Conservation (phyloP, 2,113 vertebrate species). For the Noturus placidus region DNA sequence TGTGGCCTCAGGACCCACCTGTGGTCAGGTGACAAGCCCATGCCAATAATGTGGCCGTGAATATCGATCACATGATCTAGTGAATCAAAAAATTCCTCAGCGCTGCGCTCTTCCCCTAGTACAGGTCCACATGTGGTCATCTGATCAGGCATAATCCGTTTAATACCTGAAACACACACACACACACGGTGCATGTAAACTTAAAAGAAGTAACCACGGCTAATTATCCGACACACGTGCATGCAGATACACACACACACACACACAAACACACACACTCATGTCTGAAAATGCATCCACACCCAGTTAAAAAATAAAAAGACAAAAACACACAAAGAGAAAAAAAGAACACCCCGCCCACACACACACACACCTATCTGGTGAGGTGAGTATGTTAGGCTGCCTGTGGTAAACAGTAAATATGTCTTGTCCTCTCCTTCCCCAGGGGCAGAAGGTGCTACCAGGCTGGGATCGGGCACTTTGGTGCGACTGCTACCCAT, state of each 20-base stretch:
- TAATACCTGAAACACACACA: constrained; percentile 79
- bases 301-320: not conserved
- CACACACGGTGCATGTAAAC: constrained; percentile 28
- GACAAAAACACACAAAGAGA: not conserved
- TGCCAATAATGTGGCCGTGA: constrained; percentile 94
- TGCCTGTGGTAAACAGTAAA: constrained; percentile 94
- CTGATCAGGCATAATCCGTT: constrained; percentile 91
- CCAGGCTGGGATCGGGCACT: constrained; percentile 66
- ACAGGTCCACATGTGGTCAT: constrained; percentile 92
- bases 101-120: constrained; percentile 85
- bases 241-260: no score
- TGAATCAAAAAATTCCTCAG: constrained; percentile 91
- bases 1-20: constrained; percentile 71
- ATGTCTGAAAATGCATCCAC: no score
- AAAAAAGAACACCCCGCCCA: not conserved
- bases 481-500: constrained; percentile 81
- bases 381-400: constrained; percentile 95
- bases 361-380: constrained; percentile 83
- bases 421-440: constrained; percentile 81
- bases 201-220: not conserved
- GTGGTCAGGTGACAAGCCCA: constrained; percentile 97
- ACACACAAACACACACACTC: no score
- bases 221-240: not conserved
- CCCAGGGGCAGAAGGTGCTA: constrained; percentile 53
- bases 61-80: constrained; percentile 95